Evolutionary conservation across 2,797 vertebrate species (phyloP).

Genomic region (Tapera naevia): DNA sequence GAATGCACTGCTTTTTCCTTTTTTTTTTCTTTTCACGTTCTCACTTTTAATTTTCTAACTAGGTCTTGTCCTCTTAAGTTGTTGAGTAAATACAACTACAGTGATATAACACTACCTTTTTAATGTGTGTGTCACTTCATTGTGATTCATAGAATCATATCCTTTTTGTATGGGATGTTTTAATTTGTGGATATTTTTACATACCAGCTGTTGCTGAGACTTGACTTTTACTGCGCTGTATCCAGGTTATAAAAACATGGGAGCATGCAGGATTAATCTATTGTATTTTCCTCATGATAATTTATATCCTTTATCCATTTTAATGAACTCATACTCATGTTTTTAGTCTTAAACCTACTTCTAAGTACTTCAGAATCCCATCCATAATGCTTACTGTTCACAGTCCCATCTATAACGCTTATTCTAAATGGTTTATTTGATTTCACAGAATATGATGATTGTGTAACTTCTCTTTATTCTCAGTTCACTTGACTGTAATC

Average conservation of each 20-base stretch:
- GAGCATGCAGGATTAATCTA: not conserved
- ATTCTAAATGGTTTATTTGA: not conserved
- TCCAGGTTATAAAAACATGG: not conserved
- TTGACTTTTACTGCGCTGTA: not conserved
- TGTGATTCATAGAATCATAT: not conserved
- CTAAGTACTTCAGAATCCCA: not conserved
- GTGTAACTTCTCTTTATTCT: conserved; percentile 29
- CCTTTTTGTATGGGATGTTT: not conserved
- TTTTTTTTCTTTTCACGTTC: not conserved
- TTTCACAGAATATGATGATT: not conserved
- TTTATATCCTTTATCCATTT: not conserved
- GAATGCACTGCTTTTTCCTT: not conserved
- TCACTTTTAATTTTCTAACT: not conserved
- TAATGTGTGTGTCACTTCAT: not conserved
- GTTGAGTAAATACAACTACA: not conserved
- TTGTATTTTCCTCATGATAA: not conserved
- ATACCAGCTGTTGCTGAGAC: not conserved
- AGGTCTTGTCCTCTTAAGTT: not conserved
- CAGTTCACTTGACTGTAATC: not conserved
- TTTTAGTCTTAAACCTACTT: conserved; percentile 26
- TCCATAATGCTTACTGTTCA: not conserved
- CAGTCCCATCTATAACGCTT: not conserved
- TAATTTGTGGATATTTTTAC: not conserved
- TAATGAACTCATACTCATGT: not conserved
- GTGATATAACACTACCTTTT: not conserved